phyloP scores from a whole-genome alignment of 2,797 vertebrate species.

The Petrocephalus schoutedeni region DNA sequence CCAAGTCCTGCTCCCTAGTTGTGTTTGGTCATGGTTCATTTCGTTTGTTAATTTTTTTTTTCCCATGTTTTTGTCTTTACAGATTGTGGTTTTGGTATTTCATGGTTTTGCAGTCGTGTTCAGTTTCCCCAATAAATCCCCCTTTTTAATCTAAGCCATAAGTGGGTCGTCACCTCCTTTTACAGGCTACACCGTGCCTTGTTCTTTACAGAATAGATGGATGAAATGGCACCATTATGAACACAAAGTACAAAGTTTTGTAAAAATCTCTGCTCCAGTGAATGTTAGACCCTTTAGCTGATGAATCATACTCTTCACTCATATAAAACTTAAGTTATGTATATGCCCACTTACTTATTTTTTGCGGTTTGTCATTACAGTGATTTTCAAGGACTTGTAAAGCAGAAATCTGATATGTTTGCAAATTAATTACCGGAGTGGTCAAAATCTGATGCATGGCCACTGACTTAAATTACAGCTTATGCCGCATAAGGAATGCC shows the following conservation, averaged over 20 bases:
- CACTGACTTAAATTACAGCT: constrained; percentile 6
- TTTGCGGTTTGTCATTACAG: not conserved
- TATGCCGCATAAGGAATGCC: not conserved
- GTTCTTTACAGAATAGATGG: not conserved
- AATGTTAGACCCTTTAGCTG: not conserved
- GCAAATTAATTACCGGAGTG: not conserved
- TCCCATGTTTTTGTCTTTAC: too few relatives aligned
- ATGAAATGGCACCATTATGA: constrained; percentile 8
- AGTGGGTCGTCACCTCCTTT: too few relatives aligned
- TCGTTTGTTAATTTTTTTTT: too few relatives aligned
- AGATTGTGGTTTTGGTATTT: too few relatives aligned
- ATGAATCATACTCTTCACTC: not conserved
- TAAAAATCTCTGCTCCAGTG: not conserved
- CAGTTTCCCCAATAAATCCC: too few relatives aligned
- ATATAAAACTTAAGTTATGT: not conserved
- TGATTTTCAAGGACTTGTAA: not conserved
- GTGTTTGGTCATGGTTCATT: too few relatives aligned
- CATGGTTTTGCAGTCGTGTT: too few relatives aligned
- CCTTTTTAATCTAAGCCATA: too few relatives aligned
- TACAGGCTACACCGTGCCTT: too few relatives aligned
- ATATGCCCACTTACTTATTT: not conserved
- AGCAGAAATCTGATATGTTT: not conserved
- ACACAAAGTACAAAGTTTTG: not conserved
- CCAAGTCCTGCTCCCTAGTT: too few relatives aligned
- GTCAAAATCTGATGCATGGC: not conserved